Base-by-base conservation (phyloP, 2,797 vertebrate genomes). In the Galagoides demidoff region DNA sequence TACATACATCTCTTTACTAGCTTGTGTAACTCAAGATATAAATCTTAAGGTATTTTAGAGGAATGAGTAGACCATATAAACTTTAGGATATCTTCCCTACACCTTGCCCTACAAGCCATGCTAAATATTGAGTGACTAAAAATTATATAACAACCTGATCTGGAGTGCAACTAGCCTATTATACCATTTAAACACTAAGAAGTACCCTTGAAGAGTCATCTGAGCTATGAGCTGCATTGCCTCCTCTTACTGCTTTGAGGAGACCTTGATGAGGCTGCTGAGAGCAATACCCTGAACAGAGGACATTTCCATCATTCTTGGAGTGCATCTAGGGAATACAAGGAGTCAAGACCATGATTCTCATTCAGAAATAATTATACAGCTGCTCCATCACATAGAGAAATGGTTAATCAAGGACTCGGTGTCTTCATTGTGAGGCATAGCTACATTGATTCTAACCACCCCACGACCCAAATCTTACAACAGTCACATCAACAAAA, bases 141-240 rank as follows among this genome's bases (percentile, higher is more conserved):
- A 55, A 77, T 92, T 92, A 89, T 70, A 63, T 49, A 88, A 49
- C 45, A 92, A 68, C 85, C n/a, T 85, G 2, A 61, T 85, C n/a
- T 89, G 17, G 12, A 85, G 37, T 92, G 27, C 71, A 39, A 10
- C 5, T 92, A 57, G 37, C 66, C 71, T 85, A n/a, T 57, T 25
- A 73, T 14, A 20, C 34, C 37, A 66, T 27, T 23, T 52, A 93
- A 84, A 70, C 45, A 84, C 64, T 77, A 71, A 64, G 45, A 29
- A 90, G 82, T 55, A 39, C 23, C 22, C 31, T 74, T 85, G 27
- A 61, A 19, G 11, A 85, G 17, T 79, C 66, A 66, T 39, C 7
- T 59, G 25, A 93, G 25, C 49, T 84, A 63, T 52, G 5, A 88
- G 20, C 23, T 85, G 23, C 12, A 29, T 37, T 49, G 5, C 11